These are phyloP conservation scores for Eupithecia insigniata DNA, from an alignment of 2,888 invertebrate genomes.

Conservation along the genomic window DNA sequence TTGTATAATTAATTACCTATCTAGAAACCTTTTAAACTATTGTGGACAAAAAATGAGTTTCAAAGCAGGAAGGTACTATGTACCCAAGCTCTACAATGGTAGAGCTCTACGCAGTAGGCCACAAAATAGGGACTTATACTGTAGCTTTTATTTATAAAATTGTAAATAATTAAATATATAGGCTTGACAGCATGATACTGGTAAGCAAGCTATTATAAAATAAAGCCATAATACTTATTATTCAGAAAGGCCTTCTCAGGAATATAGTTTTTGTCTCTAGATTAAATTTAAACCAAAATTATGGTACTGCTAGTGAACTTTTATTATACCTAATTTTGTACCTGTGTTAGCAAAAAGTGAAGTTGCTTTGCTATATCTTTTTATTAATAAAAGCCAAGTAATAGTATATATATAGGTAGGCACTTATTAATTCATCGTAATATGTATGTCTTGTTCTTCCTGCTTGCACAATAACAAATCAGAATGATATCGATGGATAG, in stretches of 20 bases:
- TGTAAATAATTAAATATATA: conserved; percentile 3
- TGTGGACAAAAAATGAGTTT: not conserved
- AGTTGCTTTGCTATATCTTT: not conserved
- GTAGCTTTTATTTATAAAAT: not conserved
- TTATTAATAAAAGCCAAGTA: not conserved
- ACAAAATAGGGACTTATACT: not conserved
- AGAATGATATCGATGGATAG: not conserved
- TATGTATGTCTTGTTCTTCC: not conserved
- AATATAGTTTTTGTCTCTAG: not conserved
- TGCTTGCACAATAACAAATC: not conserved
- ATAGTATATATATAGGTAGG: not conserved
- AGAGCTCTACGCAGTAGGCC: not conserved
- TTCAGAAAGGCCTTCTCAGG: not conserved
- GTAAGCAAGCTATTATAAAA: conserved; percentile 15
- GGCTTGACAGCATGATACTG: conserved; percentile 21
- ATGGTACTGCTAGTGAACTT: not conserved
- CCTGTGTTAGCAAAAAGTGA: not conserved
- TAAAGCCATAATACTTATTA: conserved; percentile 19
- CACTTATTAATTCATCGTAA: not conserved
- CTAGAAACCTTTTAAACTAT: not conserved
- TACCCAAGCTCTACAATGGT: not conserved
- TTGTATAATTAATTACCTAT: not conserved
- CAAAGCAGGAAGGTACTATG: not conserved
- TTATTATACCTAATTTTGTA: conserved; percentile 1
- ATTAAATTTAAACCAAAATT: not conserved